phyloP scores from a whole-genome alignment of 2,113 vertebrate genomes.

The Phyllostomus hastatus region DNA sequence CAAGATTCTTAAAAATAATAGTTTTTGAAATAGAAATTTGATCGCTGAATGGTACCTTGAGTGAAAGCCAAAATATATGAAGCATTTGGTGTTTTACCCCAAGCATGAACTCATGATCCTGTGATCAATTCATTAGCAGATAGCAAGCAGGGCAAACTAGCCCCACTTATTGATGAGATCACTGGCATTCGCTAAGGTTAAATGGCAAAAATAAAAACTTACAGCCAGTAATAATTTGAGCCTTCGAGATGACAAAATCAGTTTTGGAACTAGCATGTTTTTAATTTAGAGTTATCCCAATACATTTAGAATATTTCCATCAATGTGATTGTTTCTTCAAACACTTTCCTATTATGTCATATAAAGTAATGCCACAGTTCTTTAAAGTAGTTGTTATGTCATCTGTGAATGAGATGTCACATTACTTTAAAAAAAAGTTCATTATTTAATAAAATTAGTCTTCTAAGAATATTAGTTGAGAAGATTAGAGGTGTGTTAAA shows the following conservation, averaged over 20 bases:
- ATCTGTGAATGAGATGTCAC: not conserved
- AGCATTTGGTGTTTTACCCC: not conserved
- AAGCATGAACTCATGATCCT: not conserved
- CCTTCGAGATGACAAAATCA: not conserved
- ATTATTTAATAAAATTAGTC: constrained; percentile 48
- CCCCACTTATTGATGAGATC: not conserved
- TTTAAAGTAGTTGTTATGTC: not conserved
- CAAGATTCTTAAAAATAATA: not conserved
- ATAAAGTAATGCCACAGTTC: not conserved
- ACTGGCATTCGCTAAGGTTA: not conserved
- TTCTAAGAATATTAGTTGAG: not conserved
- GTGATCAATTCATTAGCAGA: not conserved
- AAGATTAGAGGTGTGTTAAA: constrained; percentile 27
- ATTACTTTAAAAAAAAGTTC: not conserved
- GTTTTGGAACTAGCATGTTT: not conserved
- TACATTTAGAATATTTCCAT: not conserved
- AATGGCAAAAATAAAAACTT: not conserved
- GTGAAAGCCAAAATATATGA: not conserved
- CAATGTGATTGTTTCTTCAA: not conserved
- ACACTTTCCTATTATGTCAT: not conserved
- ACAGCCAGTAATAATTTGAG: not conserved
- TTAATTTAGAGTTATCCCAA: not conserved
- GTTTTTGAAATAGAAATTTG: not conserved
- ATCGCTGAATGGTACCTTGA: not conserved
- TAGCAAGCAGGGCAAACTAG: fast-evolving